Percentiles rank a stretch among this genome's conserved stretches.
Evolutionary conservation across 2,797 vertebrate species (phyloP).

Genomic region (Tachyglossus aculeatus): DNA sequence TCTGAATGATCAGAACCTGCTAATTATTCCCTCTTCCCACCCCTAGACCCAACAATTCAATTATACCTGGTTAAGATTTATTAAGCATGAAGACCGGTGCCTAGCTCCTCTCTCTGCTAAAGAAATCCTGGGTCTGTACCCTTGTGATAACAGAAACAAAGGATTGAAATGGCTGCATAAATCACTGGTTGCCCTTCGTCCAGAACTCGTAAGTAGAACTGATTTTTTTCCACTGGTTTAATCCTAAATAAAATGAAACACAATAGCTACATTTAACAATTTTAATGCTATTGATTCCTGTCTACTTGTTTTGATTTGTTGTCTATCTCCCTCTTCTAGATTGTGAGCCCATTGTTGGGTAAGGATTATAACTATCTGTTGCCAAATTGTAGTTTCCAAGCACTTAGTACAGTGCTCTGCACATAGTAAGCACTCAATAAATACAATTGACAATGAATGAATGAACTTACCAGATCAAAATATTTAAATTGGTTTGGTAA

Average conservation of each 20-base stretch:
- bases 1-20: too few species aligned
- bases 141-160: constrained; percentile 74
- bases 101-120: constrained; percentile 50
- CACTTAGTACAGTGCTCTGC: too few species aligned
- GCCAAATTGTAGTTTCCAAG: too few species aligned
- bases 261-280: not conserved
- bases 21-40: constrained; percentile 10
- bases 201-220: constrained; percentile 78
- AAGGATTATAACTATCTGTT: too few species aligned
- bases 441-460: too few species aligned
- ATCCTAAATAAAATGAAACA: constrained; percentile 1
- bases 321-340: too few species aligned
- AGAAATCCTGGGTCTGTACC: constrained; percentile 59
- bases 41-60: constrained; percentile 89
- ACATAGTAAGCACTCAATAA: too few species aligned
- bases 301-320: too few species aligned
- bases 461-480: not conserved
- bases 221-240: not conserved
- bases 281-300: too few species aligned
- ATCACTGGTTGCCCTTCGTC: constrained; percentile 61
- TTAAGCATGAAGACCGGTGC: constrained; percentile 84
- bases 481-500: constrained; percentile 17
- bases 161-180: constrained; percentile 84
- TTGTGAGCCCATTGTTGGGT: too few species aligned
- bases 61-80: constrained; percentile 89